Conservation (phyloP, 2,797 vertebrate genomes). For the Rhynchotus rufescens region DNA sequence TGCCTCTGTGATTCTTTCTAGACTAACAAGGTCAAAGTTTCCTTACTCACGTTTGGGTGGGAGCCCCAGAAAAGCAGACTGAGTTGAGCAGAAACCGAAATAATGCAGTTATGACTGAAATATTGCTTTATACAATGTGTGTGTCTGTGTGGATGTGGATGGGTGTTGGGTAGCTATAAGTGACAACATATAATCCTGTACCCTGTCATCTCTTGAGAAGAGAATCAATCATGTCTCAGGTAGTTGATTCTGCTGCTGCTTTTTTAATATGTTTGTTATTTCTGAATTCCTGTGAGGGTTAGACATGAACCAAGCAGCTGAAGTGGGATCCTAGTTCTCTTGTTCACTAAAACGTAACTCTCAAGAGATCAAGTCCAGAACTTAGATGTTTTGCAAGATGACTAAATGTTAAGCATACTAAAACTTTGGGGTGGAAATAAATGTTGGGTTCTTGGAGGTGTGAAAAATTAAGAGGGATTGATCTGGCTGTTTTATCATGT, state of each 20-base stretch:
- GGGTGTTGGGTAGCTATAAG: background rate
- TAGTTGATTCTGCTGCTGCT: background rate
- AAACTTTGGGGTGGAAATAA: background rate
- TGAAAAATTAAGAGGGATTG: slow-evolving; percentile 24
- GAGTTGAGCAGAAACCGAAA: background rate
- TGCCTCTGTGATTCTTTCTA: slow-evolving; percentile 60
- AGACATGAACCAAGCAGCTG: background rate
- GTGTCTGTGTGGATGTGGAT: background rate
- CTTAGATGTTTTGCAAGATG: background rate
- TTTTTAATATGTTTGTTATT: background rate
- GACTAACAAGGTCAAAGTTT: slow-evolving; percentile 68
- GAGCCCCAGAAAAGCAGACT: background rate
- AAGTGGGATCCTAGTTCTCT: background rate
- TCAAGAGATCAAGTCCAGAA: background rate
- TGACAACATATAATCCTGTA: background rate
- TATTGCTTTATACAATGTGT: background rate
- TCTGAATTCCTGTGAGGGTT: background rate
- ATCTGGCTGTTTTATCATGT: slow-evolving; percentile 32
- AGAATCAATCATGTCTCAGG: background rate
- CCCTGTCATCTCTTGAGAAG: background rate
- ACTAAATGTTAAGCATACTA: background rate
- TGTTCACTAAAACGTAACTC: background rate
- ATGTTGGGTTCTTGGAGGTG: background rate
- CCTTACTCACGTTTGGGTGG: slow-evolving; percentile 49
- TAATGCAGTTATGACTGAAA: background rate